phyloP scores from a whole-genome alignment of 2,113 vertebrate species.

The Channa argus region DNA sequence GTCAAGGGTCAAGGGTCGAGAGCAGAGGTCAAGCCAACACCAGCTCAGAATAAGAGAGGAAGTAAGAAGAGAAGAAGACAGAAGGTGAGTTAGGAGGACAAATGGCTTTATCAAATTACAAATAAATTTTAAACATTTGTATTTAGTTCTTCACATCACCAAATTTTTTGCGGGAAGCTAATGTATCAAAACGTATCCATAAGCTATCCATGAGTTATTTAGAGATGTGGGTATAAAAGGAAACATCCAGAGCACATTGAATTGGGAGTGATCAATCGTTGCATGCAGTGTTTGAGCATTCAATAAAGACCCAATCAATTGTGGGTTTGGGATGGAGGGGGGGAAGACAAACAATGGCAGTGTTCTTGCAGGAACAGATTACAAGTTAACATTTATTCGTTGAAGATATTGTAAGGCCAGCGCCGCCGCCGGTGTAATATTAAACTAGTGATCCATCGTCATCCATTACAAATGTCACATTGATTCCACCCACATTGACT shows the following conservation, averaged over 20 bases:
- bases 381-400: conserved; percentile 97
- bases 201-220: conserved; percentile 45
- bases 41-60: conserved; percentile 73
- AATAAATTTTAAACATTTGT: conserved; percentile 39
- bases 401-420: conserved; percentile 88
- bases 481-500: conserved; percentile 90
- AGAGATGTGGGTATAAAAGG: conserved; percentile 82
- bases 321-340: conserved; percentile 79
- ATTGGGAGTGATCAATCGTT: conserved; percentile 96
- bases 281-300: conserved; percentile 89
- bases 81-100: conserved; percentile 72
- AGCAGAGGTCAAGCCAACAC: conserved; percentile 93
- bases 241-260: conserved; percentile 91
- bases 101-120: conserved; percentile 83
- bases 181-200: conserved; percentile 71
- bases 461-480: conserved; percentile 88
- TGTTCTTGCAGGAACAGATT: conserved; percentile 90
- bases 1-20: conserved; percentile 95
- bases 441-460: conserved; percentile 92
- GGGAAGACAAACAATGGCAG: conserved; percentile 91
- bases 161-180: conserved; percentile 50
- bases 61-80: conserved; percentile 51
- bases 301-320: conserved; percentile 95
- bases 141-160: conserved; percentile 10
- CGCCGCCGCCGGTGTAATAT: conserved; percentile 90